Base-by-base conservation (phyloP, 2,888 invertebrate species). In the Stenchaetothrips biformis region DNA sequence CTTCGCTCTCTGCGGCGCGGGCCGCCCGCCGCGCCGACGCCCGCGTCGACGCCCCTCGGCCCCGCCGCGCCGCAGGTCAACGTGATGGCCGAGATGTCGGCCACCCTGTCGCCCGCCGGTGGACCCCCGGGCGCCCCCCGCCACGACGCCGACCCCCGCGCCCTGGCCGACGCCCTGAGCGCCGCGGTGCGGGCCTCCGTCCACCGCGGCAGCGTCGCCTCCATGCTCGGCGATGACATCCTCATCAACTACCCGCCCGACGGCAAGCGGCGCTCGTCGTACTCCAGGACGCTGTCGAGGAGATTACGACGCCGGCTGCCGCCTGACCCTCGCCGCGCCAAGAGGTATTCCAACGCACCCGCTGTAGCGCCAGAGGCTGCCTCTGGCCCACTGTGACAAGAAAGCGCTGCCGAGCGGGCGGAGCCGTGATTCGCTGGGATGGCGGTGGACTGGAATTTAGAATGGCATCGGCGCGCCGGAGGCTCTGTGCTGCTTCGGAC, bases 191-290 rank as follows among this genome's bases (percentile, higher is more conserved):
- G 83, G 84, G 83, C 83, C 82, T 82, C 83, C 82, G 82, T 82
- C 83, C 82, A 83, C 85, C 85, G 88, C 87, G 88, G 88, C 86
- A 86, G 86, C 86, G 87, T 86, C 87, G 87, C 85, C 86, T 86
- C 86, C 85, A 83, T 85, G 85, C 84, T 85, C 86, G 87, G 86
- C 86, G 88, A 88, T 87, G 88, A 74, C 67, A 74, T 74, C 67
- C 67, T 74, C 67, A 74, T 74, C 67, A 74, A 74, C 67, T 74
- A 74, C 67, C 67, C 67, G 25, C 8, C 67, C 25, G 67, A 74
- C 67, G 67, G 67, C 11, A 21, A 11, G 25, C 67, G 67, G 25
- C 67, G 67, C 11, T 74, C 67, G 21, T 74, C 67, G 21, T 74
- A 74, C 67, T 74, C 67, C 67, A 74, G 67, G 67, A 74, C 67